phyloP scores from a whole-genome alignment of 2,797 vertebrate species.

The Merluccius polli region DNA sequence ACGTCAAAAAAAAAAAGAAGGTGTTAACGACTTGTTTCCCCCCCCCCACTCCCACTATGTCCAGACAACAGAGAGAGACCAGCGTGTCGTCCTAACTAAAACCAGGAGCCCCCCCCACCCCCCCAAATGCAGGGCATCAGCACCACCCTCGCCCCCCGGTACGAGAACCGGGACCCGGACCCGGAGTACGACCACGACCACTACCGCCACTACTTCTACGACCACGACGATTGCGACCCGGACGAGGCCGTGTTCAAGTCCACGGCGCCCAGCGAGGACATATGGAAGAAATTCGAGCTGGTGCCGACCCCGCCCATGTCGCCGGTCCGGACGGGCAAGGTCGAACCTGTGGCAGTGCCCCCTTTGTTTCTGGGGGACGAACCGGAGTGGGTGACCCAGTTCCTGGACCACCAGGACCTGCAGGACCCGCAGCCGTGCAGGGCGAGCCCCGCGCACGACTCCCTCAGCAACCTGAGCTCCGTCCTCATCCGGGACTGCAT shows the following conservation, averaged over 20 bases:
- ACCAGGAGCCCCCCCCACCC: too few relatives aligned
- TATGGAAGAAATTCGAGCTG: slow-evolving; percentile 99
- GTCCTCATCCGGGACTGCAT: slow-evolving; percentile 92
- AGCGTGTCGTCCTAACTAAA: slow-evolving; percentile 53
- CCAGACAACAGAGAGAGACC: slow-evolving; percentile 48
- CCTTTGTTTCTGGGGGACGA: slow-evolving; percentile 75
- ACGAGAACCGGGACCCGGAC: slow-evolving; percentile 85
- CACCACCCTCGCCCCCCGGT: slow-evolving; percentile 64
- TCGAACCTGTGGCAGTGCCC: slow-evolving; percentile 43
- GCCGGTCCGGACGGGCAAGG: slow-evolving; percentile 72
- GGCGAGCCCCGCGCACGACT: slow-evolving; percentile 59
- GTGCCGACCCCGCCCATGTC: slow-evolving; percentile 88
- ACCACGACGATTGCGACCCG: slow-evolving; percentile 78
- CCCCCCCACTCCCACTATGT: neutral
- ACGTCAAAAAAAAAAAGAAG: too few relatives aligned
- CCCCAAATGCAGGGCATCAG: slow-evolving; percentile 71
- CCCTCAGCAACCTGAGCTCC: slow-evolving; percentile 83
- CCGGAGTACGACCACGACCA: slow-evolving; percentile 76
- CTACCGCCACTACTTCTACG: slow-evolving; percentile 92
- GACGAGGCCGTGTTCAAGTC: slow-evolving; percentile 92
- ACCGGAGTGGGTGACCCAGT: slow-evolving; percentile 76
- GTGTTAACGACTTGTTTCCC: neutral
- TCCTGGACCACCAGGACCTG: slow-evolving; percentile 74
- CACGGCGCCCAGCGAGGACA: slow-evolving; percentile 93
- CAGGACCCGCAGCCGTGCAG: slow-evolving; percentile 76